Base-by-base conservation (phyloP, 2,797 vertebrate genomes). In the Iguana delicatissima region DNA sequence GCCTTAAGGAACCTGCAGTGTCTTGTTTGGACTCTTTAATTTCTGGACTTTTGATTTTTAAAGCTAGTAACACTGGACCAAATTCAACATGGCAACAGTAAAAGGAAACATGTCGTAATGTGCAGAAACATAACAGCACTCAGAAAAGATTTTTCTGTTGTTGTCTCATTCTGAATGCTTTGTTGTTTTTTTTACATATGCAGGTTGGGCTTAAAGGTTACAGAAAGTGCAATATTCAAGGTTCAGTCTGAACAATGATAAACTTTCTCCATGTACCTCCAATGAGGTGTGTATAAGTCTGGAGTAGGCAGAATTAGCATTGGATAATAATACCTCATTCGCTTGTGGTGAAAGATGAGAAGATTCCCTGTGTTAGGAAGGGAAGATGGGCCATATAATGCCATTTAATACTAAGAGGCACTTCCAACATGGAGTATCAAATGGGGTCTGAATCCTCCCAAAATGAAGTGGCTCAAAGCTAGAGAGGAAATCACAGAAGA, bases 1-100 rank as follows among this genome's bases (percentile, higher is more conserved):
- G 98, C 98, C 98, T 99, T 98, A 98, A 98, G 96, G 90, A 98
- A 97, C 97, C 97, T 97, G 97, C 95, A 94, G 96, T 96, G 97
- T 98, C 97, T 96, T 98, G 72, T 88, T 96, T 94, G 93, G 96
- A 96, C 93, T 95, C 93, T 97, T 97, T 96, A n/a, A 50, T 94
- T 96, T 96, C 95, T 95, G 95, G 94, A 97, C 95, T 1, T 96
- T 96, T 97, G 29, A 32, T 96, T 95, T 82, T 94, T 42, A 77
- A 87, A 50, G 29, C 76, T 52, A 77, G 13, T 77, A 95, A 94
- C 87, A 93, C 93, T 59, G 96, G 97, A 98, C 97, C 96, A 96
- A 97, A 96, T 94, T 94, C 94, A 92, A 86, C 89, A 50, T 2
- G 91, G 94, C 93, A 95, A 87, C 91, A 69, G 64, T 77, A 93